Conservation (phyloP, 2,888 invertebrate species). For the Agrochola macilenta region DNA sequence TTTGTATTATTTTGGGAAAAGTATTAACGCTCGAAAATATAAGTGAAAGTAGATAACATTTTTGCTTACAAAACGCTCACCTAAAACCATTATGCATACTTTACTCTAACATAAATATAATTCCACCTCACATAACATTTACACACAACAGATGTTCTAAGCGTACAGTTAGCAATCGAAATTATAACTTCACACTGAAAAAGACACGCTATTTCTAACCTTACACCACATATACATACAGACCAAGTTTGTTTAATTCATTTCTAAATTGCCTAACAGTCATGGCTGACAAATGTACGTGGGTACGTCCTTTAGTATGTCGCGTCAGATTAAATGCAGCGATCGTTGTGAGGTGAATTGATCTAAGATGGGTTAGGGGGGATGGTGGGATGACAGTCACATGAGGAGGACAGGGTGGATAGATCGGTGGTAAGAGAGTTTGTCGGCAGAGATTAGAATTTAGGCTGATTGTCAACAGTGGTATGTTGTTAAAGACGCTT, state of each 20-base stretch:
- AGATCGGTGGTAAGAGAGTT: slow-evolving; percentile 41
- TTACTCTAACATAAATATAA: slow-evolving; percentile 51
- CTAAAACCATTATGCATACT: slow-evolving; percentile 25
- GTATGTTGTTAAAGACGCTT: background rate
- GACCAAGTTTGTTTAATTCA: slow-evolving; percentile 24
- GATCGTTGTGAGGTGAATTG: slow-evolving; percentile 71
- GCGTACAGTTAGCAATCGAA: slow-evolving; percentile 55
- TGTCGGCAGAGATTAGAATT: slow-evolving; percentile 37
- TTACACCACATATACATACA: background rate
- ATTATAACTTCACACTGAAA: slow-evolving; percentile 55
- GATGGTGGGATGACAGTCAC: slow-evolving; percentile 34
- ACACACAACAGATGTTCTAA: slow-evolving; percentile 65
- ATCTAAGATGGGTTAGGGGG: slow-evolving; percentile 68
- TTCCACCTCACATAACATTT: slow-evolving; percentile 55
- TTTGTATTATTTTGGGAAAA: background rate
- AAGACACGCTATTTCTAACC: slow-evolving; percentile 24
- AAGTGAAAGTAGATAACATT: background rate
- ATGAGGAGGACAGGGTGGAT: slow-evolving; percentile 31
- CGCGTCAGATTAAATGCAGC: slow-evolving; percentile 75
- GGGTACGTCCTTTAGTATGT: slow-evolving; percentile 77
- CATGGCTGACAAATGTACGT: slow-evolving; percentile 74
- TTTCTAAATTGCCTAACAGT: slow-evolving; percentile 51
- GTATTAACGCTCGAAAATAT: background rate
- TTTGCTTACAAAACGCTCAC: slow-evolving; percentile 24
- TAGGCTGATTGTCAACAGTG: slow-evolving; percentile 35